A percentile compares a stretch with the other conserved stretches of the same genome.
phyloP scores from a whole-genome alignment of 2,888 invertebrate species.

The Tinea semifulvella region DNA sequence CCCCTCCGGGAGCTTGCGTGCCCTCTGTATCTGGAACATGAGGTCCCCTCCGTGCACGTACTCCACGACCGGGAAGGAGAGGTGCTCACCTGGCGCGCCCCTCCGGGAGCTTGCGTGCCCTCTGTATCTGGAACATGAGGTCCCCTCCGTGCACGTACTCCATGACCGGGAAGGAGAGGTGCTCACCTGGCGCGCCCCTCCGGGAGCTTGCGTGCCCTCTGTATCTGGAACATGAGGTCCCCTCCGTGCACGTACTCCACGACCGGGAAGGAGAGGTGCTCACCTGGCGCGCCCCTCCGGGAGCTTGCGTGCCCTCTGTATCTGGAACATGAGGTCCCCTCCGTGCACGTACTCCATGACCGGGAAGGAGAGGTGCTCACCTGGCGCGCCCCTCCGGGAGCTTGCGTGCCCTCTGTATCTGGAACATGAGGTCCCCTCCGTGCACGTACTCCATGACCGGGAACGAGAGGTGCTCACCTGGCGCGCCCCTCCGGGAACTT shows the following conservation, averaged over 20 bases:
- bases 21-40: conserved; percentile 98
- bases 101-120: conserved; percentile 97
- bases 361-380: conserved; percentile 81
- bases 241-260: conserved; percentile 95
- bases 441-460: conserved; percentile 99
- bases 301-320: conserved; percentile 96
- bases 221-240: conserved; percentile 97
- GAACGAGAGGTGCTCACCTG: conserved; percentile 92
- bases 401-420: conserved; percentile 97
- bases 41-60: conserved; percentile 98
- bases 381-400: conserved; percentile 82
- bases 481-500: conserved; percentile 98
- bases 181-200: conserved; percentile 96
- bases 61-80: conserved; percentile 97
- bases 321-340: conserved; percentile 99
- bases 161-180: conserved; percentile 99
- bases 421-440: conserved; percentile 97
- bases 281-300: conserved; percentile 78
- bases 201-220: conserved; percentile 96
- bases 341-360: conserved; percentile 95
- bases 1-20: conserved; percentile 94
- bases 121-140: conserved; percentile 99
- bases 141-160: conserved; percentile 98
- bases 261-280: conserved; percentile 86
- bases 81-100: conserved; percentile 77